A percentile compares a stretch with the other conserved stretches of the same genome.
Conservation (phyloP, 2,113 vertebrate species). For the Isichthys henryi region DNA sequence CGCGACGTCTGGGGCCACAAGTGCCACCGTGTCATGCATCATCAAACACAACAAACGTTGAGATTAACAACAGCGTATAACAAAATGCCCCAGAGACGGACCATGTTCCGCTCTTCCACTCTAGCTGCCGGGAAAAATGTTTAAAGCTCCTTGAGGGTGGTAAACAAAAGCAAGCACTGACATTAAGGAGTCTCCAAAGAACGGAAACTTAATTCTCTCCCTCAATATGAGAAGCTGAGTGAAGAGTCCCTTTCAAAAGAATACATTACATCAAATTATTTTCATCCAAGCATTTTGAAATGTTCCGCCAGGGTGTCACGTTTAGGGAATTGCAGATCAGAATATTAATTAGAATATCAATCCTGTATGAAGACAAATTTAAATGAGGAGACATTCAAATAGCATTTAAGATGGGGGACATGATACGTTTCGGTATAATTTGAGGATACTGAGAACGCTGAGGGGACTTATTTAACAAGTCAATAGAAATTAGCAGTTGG, state of each 20-base stretch:
- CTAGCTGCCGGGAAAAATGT: not conserved
- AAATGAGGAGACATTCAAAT: not conserved
- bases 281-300: slow-evolving; percentile 1
- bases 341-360: slow-evolving; percentile 8
- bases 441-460: not conserved
- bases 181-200: not conserved
- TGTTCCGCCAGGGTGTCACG: not conserved
- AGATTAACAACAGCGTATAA: not conserved
- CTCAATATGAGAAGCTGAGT: not conserved
- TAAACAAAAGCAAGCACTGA: slow-evolving; percentile 1
- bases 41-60: not conserved
- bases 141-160: not conserved
- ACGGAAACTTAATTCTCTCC: not conserved
- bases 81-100: not conserved
- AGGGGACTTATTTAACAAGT: not conserved
- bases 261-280: not conserved
- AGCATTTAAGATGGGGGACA: not conserved
- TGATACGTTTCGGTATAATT: not conserved
- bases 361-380: not conserved
- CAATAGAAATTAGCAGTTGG: not conserved
- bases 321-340: not conserved
- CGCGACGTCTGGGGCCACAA: not conserved
- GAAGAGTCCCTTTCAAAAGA: not conserved
- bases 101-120: not conserved
- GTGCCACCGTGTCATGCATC: not conserved